phyloP scores from a whole-genome alignment of 2,113 vertebrate genomes.

The Muntiacus reevesi region DNA sequence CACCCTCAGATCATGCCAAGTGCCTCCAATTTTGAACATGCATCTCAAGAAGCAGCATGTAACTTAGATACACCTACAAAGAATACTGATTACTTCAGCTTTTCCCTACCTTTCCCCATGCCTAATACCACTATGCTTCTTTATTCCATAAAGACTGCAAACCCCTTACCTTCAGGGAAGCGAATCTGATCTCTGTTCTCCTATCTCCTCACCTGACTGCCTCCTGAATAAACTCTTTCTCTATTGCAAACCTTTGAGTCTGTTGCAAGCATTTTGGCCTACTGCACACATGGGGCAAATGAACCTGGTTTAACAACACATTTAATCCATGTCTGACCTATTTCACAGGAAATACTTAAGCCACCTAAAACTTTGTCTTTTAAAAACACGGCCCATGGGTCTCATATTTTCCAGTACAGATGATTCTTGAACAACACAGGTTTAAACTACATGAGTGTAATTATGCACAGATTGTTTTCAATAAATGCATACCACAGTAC shows the following conservation, averaged over 20 bases:
- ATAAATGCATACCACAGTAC: neutral
- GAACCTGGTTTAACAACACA: neutral
- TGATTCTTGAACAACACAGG: neutral
- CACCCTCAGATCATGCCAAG: neutral
- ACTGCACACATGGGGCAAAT: neutral
- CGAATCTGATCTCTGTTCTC: neutral
- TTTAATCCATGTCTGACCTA: neutral
- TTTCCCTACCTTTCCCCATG: neutral
- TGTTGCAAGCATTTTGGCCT: neutral
- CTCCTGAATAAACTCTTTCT: neutral
- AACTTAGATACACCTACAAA: neutral
- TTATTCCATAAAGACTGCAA: neutral
- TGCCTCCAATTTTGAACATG: neutral
- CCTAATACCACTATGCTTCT: neutral
- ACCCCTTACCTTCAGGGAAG: neutral
- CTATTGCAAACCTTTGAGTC: neutral
- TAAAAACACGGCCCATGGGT: neutral
- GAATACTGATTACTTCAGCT: neutral
- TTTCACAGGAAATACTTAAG: neutral
- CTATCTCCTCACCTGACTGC: neutral
- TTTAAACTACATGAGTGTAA: neutral
- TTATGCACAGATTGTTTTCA: neutral
- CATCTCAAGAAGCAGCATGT: neutral
- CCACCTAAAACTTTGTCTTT: neutral
- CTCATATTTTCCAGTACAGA: neutral